Evolutionary conservation across 2,797 vertebrate genomes (phyloP).

Genomic region (Notoglanidium macrostoma): DNA sequence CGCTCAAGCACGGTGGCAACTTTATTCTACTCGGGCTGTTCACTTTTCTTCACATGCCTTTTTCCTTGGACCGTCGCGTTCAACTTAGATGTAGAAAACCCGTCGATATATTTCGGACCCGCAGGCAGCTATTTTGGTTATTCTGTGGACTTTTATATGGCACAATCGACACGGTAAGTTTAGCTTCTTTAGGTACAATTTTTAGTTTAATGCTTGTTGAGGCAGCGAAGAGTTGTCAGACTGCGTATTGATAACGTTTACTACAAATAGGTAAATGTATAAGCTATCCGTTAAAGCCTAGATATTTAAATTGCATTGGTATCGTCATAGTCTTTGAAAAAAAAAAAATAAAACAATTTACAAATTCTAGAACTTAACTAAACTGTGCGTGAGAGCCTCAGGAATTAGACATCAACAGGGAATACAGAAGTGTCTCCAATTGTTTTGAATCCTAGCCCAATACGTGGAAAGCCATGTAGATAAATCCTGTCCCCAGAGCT

Average conservation of each 20-base stretch:
- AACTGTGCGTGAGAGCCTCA: background rate
- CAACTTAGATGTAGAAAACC: conserved; percentile 85
- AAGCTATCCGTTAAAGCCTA: background rate
- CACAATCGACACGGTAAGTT: conserved; percentile 76
- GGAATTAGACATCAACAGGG: conserved; percentile 23
- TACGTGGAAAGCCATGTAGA: conserved; percentile 41
- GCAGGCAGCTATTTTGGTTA: conserved; percentile 88
- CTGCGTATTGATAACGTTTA: background rate
- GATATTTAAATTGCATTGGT: background rate
- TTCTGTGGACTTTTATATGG: conserved; percentile 88
- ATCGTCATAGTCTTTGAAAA: background rate
- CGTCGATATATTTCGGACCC: conserved; percentile 81
- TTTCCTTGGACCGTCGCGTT: conserved; percentile 75
- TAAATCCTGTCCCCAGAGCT: conserved; percentile 42
- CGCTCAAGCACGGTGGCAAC: conserved; percentile 63
- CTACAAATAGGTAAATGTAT: background rate
- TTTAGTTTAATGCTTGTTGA: background rate
- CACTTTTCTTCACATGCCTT: conserved; percentile 58
- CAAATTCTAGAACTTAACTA: background rate
- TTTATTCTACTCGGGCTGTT: conserved; percentile 47
- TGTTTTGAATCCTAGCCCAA: conserved; percentile 45
- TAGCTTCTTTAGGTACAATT: background rate
- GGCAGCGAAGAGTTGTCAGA: background rate
- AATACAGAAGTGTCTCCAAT: conserved; percentile 37
- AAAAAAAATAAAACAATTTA: background rate